Conservation (phyloP, 2,113 vertebrate genomes). For the Phalacrocorax pelagicus region DNA sequence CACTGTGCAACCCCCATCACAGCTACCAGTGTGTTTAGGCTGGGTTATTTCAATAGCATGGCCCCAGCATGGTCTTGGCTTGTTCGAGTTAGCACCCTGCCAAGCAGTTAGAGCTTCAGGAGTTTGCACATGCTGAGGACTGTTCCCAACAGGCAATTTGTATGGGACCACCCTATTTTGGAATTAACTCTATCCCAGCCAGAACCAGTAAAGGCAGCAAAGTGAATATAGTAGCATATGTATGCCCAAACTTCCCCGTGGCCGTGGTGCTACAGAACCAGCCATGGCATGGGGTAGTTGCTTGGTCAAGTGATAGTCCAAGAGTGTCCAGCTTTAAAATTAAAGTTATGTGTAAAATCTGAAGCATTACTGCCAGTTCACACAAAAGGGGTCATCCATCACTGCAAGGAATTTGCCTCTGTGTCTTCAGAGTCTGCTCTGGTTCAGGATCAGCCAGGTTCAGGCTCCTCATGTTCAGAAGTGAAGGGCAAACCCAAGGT, state of each 20-base stretch:
- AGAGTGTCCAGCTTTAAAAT: background rate
- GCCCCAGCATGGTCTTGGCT: background rate
- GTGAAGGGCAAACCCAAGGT: background rate
- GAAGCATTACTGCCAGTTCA: background rate
- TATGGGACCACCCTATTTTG: background rate
- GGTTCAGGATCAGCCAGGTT: background rate
- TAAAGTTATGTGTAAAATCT: background rate
- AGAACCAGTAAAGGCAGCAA: background rate
- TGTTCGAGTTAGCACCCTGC: background rate
- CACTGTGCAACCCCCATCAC: background rate
- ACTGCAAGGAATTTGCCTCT: background rate
- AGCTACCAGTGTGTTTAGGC: background rate
- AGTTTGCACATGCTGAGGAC: background rate
- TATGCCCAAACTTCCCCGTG: background rate
- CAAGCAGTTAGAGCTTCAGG: background rate
- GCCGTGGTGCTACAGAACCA: background rate
- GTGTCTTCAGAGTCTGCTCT: background rate
- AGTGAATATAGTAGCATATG: background rate
- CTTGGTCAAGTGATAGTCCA: background rate
- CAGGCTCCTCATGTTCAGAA: background rate
- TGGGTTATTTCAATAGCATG: background rate
- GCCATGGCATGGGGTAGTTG: background rate
- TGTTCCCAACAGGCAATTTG: background rate
- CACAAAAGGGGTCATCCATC: background rate
- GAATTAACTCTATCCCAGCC: background rate